phyloP scores from a whole-genome alignment of 2,797 vertebrate species.

The Cynopterus sphinx region DNA sequence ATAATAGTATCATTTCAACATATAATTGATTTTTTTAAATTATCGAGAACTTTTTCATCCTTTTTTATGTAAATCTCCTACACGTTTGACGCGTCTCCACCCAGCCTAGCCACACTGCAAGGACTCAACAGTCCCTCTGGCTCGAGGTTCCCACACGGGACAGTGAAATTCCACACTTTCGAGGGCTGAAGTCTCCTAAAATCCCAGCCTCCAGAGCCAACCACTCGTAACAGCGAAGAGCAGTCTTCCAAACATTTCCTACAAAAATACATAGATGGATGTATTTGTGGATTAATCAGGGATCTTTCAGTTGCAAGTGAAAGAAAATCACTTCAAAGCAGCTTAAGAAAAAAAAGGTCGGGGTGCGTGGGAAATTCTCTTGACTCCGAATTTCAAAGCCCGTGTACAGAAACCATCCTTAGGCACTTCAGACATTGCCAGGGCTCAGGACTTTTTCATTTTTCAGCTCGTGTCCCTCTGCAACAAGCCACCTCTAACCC shows the following conservation, averaged over 20 bases:
- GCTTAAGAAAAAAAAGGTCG: background rate
- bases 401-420: no score
- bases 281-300: background rate
- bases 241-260: background rate
- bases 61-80: background rate
- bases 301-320: background rate
- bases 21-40: background rate
- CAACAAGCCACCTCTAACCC: background rate
- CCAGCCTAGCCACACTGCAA: background rate
- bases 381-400: background rate
- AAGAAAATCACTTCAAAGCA: background rate
- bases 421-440: no score
- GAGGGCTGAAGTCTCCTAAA: background rate
- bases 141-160: background rate
- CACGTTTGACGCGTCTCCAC: fast-evolving
- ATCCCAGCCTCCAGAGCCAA: background rate
- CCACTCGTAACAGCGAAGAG: background rate
- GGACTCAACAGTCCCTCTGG: background rate
- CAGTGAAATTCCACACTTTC: background rate
- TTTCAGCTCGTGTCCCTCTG: background rate
- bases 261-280: background rate
- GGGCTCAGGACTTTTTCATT: background rate
- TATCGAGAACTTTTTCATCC: background rate
- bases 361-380: no score
- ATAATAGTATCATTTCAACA: background rate